Conservation (phyloP, 2,888 invertebrate species). For the Globia sparganii region DNA sequence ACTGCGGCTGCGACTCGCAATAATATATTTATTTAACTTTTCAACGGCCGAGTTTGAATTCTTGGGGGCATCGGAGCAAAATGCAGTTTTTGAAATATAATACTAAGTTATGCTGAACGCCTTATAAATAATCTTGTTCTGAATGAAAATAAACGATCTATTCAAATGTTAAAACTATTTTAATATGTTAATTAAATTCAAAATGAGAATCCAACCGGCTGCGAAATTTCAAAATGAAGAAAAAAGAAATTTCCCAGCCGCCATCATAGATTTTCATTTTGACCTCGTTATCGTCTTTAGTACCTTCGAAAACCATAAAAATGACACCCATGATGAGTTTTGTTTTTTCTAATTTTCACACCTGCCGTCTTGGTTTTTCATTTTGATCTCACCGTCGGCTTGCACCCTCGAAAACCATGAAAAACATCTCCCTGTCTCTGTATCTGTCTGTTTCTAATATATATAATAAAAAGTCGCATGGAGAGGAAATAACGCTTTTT, state of each 20-base stretch:
- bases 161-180: background rate
- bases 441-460: background rate
- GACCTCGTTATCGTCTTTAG: background rate
- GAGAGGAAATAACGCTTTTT: too few relatives aligned
- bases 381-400: background rate
- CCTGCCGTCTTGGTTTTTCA: background rate
- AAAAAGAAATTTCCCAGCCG: too few relatives aligned
- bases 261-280: background rate
- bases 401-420: background rate
- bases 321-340: background rate
- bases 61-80: constrained; percentile 25
- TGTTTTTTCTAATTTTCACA: background rate
- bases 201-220: too few relatives aligned
- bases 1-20: constrained; percentile 16
- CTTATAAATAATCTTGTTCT: background rate
- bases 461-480: background rate
- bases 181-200: background rate
- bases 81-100: constrained; percentile 15
- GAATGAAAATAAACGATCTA: background rate
- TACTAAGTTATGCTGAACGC: background rate
- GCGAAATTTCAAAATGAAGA: too few relatives aligned
- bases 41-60: constrained; percentile 19
- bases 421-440: background rate
- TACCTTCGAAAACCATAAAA: background rate
- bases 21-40: constrained; percentile 50